Base-by-base conservation (phyloP, 1,140 invertebrate species). In the Drosophila sp. region DNA sequence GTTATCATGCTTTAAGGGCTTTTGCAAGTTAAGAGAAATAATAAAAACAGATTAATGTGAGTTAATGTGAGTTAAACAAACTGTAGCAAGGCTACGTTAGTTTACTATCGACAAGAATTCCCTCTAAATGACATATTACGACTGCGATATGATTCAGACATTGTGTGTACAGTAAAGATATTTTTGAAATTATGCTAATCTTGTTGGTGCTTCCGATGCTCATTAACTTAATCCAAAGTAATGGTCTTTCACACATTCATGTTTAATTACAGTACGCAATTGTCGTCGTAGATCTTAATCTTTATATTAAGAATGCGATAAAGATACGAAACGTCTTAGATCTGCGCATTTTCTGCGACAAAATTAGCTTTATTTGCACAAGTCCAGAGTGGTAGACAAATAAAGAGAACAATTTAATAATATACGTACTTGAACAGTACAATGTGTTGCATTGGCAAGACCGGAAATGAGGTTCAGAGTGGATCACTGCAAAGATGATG, bases 301-400 rank as follows among this genome's bases (percentile, higher is more conserved):
- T 40, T 7, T 21, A 56, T 48, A 8, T 45, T 43, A 9, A 13
- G 9, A 13, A 25, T 56, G 29, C 41, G 62, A 64, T 50, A 59
- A 59, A 71, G 43, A 34, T 1, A 41, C 18, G 21, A 34, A 62
- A n/a, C 16, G 51, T n/a, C 38, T 45, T 13, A 57, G 29, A 66
- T 54, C 74, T 86, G 81, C 81, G 81, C 82, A 86, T 82, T 86
- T 86, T 78, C 82, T 84, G 70, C 87, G 82, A 76, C 82, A 65
- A 73, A 71, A 63, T 81, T 78, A 87, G 59, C 81, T 67, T 86
- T 86, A 87, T 86, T 86, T 86, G 72, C 63, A 50, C 51, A 61
- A 64, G 45, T 58, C 70, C 29, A 27, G 34, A 51, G 41, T 36
- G 36, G 62, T 64, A 53, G 16, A 46, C 53, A 40, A 34, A 51